Percentiles rank a stretch among this genome's conserved stretches.
Conservation (phyloP, 2,113 vertebrate species). For the Platysternon megacephalum region DNA sequence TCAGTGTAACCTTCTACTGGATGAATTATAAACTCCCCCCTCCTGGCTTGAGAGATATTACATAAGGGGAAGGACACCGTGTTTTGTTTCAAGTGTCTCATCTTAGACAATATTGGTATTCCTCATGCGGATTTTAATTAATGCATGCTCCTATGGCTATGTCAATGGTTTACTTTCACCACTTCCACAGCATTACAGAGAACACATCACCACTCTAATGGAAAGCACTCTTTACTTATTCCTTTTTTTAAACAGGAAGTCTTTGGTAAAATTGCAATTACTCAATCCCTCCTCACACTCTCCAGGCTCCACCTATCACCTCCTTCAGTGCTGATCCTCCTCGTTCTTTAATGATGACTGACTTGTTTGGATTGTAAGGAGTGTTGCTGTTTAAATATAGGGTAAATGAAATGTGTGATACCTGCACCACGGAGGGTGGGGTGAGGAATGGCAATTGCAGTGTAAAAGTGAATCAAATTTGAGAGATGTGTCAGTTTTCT, state of each 20-base stretch:
- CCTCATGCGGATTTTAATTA: neutral
- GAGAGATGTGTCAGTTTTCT: neutral
- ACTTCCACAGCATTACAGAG: neutral
- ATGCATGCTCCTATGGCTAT: neutral
- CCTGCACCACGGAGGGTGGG: neutral
- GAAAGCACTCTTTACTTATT: neutral
- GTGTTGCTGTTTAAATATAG: conserved; percentile 60
- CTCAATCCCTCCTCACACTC: neutral
- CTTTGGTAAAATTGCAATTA: neutral
- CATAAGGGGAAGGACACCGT: neutral
- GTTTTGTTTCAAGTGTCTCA: neutral
- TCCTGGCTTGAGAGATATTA: neutral
- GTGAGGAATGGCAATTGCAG: neutral
- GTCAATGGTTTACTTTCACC: neutral
- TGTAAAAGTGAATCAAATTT: conserved; percentile 27
- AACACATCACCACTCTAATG: accelerated
- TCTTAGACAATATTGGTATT: neutral
- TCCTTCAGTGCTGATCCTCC: conserved; percentile 22
- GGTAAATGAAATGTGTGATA: neutral
- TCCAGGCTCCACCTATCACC: neutral
- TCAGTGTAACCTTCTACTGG: neutral
- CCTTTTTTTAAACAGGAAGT: neutral
- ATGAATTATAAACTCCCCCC: neutral
- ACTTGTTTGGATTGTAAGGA: conserved; percentile 55
- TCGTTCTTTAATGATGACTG: conserved; percentile 50